Conservation (phyloP, 2,888 invertebrate genomes). For the Alentia gelatinosa region DNA sequence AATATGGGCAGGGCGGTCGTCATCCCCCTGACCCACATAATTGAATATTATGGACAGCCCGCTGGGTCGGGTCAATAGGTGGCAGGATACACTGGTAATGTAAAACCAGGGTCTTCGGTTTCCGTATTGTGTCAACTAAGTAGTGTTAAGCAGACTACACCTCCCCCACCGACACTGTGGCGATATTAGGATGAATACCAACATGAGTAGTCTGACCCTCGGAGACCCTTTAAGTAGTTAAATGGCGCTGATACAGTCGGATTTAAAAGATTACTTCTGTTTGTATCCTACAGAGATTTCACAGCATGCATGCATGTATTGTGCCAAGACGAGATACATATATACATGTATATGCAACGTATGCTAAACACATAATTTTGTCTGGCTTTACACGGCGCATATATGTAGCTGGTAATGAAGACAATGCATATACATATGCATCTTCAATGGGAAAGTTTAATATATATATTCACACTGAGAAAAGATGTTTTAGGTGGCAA, state of each 20-base stretch:
- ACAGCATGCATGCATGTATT: too few species aligned
- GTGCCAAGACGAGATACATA: too few species aligned
- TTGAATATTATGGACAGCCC: conserved; percentile 23
- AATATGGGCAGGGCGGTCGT: neutral
- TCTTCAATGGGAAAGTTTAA: too few species aligned
- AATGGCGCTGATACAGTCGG: neutral
- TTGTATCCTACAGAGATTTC: too few species aligned
- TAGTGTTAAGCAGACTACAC: conserved; percentile 20
- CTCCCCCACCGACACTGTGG: neutral
- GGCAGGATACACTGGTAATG: conserved; percentile 16
- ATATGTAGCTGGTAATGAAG: too few species aligned
- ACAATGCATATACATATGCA: too few species aligned
- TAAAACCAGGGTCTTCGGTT: conserved; percentile 1
- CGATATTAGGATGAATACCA: neutral
- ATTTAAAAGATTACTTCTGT: too few species aligned
- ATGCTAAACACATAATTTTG: too few species aligned
- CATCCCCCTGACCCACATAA: conserved; percentile 26
- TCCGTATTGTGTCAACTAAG: conserved; percentile 40
- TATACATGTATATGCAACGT: too few species aligned
- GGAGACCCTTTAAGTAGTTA: neutral
- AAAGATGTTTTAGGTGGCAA: too few species aligned
- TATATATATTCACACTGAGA: too few species aligned
- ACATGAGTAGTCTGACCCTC: neutral
- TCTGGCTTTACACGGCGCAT: too few species aligned
- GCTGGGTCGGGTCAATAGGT: neutral